phyloP scores from a whole-genome alignment of 2,797 vertebrate species.

The Hemitrygon akajei region DNA sequence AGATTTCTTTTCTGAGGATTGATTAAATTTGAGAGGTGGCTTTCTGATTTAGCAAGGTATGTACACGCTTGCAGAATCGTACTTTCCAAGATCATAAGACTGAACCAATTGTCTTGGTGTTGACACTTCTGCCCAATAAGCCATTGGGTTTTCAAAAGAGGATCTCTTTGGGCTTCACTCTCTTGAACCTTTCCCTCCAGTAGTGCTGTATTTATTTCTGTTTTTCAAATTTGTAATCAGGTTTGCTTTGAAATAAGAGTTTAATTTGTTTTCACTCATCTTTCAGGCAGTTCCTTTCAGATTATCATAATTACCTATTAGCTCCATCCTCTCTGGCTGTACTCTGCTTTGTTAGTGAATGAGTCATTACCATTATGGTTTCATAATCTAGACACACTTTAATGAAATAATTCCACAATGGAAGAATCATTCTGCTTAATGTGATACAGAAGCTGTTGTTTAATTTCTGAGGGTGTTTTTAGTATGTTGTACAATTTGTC shows the following conservation, averaged over 20 bases:
- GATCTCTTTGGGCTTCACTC: neutral
- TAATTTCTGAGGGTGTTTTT: constrained; percentile 2
- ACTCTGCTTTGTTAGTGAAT: neutral
- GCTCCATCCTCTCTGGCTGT: too few relatives aligned
- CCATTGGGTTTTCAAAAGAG: neutral
- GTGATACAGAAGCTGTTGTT: neutral
- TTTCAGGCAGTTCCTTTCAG: neutral
- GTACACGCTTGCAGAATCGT: neutral
- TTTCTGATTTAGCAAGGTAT: neutral
- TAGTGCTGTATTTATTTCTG: neutral
- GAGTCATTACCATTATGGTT: neutral
- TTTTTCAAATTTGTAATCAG: neutral
- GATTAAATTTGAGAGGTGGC: neutral
- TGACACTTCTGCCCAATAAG: neutral
- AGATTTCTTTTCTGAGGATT: neutral
- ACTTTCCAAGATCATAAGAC: neutral
- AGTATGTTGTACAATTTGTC: neutral
- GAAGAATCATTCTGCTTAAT: neutral
- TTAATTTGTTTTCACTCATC: neutral
- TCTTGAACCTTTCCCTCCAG: neutral
- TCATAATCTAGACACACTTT: neutral
- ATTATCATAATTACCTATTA: neutral
- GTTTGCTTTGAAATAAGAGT: neutral
- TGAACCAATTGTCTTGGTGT: neutral
- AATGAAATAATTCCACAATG: neutral